Evolutionary conservation across 1,140 invertebrate species (phyloP).

Genomic region (Camponotus pennsylvanicus): DNA sequence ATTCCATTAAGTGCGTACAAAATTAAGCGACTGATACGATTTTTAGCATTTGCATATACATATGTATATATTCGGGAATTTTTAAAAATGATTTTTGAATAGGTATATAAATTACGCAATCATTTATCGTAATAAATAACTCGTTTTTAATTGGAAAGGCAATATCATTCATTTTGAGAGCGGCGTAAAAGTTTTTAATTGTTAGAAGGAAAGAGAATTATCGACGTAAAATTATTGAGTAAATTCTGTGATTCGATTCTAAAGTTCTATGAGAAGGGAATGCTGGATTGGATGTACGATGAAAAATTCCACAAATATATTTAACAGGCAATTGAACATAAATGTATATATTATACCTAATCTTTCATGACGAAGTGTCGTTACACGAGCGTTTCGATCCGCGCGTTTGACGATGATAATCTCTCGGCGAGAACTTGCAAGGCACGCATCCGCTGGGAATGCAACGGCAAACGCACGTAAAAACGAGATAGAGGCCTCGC

Average conservation of each 20-base stretch:
- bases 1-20: not conserved
- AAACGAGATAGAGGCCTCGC: slow-evolving; percentile 56
- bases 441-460: slow-evolving; percentile 57
- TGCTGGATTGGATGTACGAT: too few species aligned
- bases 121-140: not conserved
- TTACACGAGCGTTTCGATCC: slow-evolving; percentile 34
- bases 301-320: not conserved
- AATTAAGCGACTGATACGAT: not conserved
- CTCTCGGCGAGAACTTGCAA: slow-evolving; percentile 58
- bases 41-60: not conserved
- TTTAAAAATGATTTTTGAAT: not conserved
- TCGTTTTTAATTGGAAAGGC: not conserved
- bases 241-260: not conserved
- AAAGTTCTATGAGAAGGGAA: not conserved
- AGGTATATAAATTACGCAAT: not conserved
- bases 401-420: slow-evolving; percentile 64
- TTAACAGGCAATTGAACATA: not conserved
- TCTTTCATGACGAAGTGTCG: slow-evolving; percentile 9
- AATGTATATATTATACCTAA: not conserved
- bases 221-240: not conserved
- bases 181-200: not conserved
- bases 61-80: not conserved
- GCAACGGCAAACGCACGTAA: slow-evolving; percentile 41
- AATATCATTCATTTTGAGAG: not conserved
- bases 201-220: not conserved